These are phyloP conservation scores for Enteromius anoplus DNA, from an alignment of 2,797 vertebrate genomes.

Conservation along the genomic window DNA sequence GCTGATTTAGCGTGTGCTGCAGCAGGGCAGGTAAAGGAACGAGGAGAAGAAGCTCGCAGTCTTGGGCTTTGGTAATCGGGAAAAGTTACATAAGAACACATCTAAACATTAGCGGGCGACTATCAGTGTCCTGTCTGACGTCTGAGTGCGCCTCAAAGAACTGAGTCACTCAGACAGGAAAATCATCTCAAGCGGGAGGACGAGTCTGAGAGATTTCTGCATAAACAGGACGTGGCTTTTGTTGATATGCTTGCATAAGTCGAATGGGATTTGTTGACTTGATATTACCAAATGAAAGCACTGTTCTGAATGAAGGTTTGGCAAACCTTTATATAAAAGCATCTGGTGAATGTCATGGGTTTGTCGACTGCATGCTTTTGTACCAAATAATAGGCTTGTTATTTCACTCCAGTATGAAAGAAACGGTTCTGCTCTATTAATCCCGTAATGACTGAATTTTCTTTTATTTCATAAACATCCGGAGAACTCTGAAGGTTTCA, in stretches of 20 bases:
- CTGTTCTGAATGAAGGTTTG: neutral
- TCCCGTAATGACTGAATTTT: neutral
- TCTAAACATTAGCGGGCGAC: slow-evolving; percentile 4
- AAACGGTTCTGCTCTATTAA: neutral
- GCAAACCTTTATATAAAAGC: neutral
- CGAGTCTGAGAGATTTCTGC: neutral
- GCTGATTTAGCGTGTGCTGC: neutral
- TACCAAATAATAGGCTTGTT: neutral
- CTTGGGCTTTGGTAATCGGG: neutral
- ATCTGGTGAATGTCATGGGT: slow-evolving; percentile 24
- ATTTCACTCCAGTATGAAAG: neutral
- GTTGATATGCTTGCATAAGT: neutral
- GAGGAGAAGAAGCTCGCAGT: neutral
- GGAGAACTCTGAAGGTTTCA: neutral
- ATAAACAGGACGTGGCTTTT: neutral
- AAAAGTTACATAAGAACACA: neutral
- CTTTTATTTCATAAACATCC: neutral
- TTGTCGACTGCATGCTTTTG: neutral
- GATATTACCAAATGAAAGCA: neutral
- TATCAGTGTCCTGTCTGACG: neutral
- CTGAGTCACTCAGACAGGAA: slow-evolving; percentile 14
- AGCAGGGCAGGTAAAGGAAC: neutral
- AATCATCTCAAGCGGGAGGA: neutral
- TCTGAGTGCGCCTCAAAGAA: neutral
- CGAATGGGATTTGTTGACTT: neutral